These are phyloP conservation scores for Glyphotaelius pellucidus DNA, from an alignment of 2,888 invertebrate species.

Conservation along the genomic window DNA sequence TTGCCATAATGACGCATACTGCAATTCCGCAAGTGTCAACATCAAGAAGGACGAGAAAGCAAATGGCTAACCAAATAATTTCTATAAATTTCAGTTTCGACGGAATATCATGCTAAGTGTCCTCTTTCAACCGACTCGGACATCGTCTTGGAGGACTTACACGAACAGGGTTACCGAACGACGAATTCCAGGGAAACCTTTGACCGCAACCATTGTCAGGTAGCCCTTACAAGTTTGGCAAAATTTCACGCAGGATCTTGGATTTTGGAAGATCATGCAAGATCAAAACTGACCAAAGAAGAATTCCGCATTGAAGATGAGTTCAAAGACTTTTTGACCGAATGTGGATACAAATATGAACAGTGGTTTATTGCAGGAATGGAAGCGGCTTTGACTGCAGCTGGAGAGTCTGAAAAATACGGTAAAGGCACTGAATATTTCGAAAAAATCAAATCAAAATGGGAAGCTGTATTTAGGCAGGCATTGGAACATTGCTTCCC, in stretches of 20 bases:
- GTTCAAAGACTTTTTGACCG: slow-evolving; percentile 60
- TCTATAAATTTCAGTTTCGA: slow-evolving; percentile 43
- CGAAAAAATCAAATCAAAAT: slow-evolving; percentile 37
- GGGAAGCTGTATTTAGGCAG: slow-evolving; percentile 41
- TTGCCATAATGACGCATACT: neutral
- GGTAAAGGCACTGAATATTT: slow-evolving; percentile 47
- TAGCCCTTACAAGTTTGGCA: slow-evolving; percentile 60
- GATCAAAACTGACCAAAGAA: slow-evolving; percentile 37
- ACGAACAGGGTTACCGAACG: slow-evolving; percentile 57
- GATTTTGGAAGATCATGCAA: slow-evolving; percentile 64
- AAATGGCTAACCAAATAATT: neutral
- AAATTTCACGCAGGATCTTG: slow-evolving; percentile 64
- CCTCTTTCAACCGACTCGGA: slow-evolving; percentile 51
- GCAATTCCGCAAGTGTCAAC: neutral
- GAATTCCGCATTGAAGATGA: slow-evolving; percentile 64
- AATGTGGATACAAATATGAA: slow-evolving; percentile 56
- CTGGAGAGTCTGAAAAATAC: slow-evolving; percentile 65
- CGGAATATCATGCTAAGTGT: slow-evolving; percentile 52
- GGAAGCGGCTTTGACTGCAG: slow-evolving; percentile 64
- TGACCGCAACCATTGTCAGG: slow-evolving; percentile 61
- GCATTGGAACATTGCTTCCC: slow-evolving; percentile 50
- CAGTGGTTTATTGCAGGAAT: slow-evolving; percentile 69
- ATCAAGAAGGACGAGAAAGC: neutral
- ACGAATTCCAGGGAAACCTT: slow-evolving; percentile 59
- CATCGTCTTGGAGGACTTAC: slow-evolving; percentile 65